Base-by-base conservation (phyloP, 1,140 invertebrate genomes). In the Probaryconus sp. region DNA sequence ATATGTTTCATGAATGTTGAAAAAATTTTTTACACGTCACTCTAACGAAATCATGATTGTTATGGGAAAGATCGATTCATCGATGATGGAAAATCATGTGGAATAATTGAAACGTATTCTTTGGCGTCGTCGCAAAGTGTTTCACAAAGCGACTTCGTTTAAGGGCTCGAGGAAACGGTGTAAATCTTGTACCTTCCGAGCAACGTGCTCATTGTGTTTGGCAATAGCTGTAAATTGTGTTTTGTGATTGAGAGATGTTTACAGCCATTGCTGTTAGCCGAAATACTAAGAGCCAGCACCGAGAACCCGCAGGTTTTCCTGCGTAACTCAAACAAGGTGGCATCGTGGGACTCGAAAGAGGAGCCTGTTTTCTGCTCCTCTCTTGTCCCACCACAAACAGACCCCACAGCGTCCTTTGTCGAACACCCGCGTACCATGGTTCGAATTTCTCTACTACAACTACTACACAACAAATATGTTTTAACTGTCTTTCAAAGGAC, bases 321-420 rank as follows among this genome's bases (percentile, higher is more conserved):
- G 77, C 77, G 63, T 42, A 50, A 64, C 63, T 74, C 42, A 37
- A 55, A 61, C 55, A 50, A 71, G 67, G 43, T 60, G 67, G 30
- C 51, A 72, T 77, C 63, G 72, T 76, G 67, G 79, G 69, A 81
- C 69, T 80, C 78, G 78, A 24, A 24, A 7, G 79, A 77, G 71
- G 79, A 81, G 79, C 78, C 78, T 80, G 65, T 80, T 76, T 80
- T 79, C 79, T 61, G 65, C 76, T 78, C 67, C 71, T 76, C 67
- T 40, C 63, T 73, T 55, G 76, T 78, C 72, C 47, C 60, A 67
- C 43, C 47, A 69, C 48, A 60, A 71, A 68, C 74, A 65, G 73
- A 47, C 53, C 64, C 73, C 67, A 72, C 74, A 47, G 50, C 47
- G 56, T 77, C 70, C 80, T 78, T 79, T 80, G 77, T 74, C 31